These are phyloP conservation scores for Oceanodroma tethys DNA, from an alignment of 2,113 vertebrate genomes.

Conservation along the genomic window DNA sequence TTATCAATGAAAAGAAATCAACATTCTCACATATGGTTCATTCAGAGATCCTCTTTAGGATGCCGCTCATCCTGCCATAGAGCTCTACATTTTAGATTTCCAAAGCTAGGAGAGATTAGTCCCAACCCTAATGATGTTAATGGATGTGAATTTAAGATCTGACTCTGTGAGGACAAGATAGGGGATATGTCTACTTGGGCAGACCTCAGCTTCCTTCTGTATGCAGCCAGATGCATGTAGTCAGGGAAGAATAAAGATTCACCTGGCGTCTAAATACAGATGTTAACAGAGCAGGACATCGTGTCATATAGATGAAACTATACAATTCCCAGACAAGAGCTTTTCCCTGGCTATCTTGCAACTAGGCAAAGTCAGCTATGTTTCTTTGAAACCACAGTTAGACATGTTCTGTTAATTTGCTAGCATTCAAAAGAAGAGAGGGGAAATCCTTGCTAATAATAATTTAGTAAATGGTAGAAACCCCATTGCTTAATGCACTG, in stretches of 20 bases:
- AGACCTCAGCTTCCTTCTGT: not conserved
- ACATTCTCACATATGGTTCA: not conserved
- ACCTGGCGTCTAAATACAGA: not conserved
- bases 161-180: not conserved
- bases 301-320: not conserved
- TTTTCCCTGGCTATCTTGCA: not conserved
- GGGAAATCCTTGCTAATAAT: not conserved
- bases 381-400: not conserved
- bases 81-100: not conserved
- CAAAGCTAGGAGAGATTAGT: not conserved
- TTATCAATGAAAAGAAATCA: not conserved
- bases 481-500: not conserved
- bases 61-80: not conserved
- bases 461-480: not conserved
- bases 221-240: not conserved
- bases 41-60: not conserved
- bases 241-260: not conserved
- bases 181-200: not conserved
- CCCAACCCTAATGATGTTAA: not conserved
- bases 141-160: not conserved
- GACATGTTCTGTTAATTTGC: not conserved
- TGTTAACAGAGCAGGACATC: not conserved
- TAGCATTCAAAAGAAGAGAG: not conserved
- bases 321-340: not conserved
- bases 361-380: accelerated